Conservation (phyloP, 2,888 invertebrate species). For the Resseliella maxima region DNA sequence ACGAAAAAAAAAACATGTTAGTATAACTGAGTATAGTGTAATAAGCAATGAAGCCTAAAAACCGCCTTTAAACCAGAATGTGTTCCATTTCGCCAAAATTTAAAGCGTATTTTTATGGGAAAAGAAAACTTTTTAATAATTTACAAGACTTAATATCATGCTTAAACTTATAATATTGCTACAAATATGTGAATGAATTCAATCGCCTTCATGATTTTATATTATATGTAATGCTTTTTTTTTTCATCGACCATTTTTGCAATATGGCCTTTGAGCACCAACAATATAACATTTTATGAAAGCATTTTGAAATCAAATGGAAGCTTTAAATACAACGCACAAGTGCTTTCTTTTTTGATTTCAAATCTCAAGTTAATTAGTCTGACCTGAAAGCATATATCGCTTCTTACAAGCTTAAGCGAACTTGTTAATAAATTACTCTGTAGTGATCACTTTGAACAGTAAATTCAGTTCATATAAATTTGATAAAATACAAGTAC, state of each 20-base stretch:
- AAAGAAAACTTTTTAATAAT: no score
- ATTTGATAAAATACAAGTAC: background rate
- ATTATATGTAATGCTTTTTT: background rate
- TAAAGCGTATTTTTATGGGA: background rate
- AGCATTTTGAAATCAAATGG: background rate
- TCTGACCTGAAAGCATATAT: no score
- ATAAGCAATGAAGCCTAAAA: background rate
- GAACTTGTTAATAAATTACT: no score
- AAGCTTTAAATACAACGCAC: conserved; percentile 16
- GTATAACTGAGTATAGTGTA: background rate
- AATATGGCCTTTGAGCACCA: background rate
- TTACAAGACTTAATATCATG: no score
- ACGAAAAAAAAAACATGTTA: no score
- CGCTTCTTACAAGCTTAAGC: no score
- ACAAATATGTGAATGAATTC: no score
- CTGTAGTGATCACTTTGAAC: no score
- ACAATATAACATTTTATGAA: background rate
- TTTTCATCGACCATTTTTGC: background rate
- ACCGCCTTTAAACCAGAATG: background rate
- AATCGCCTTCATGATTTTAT: background rate
- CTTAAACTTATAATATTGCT: no score
- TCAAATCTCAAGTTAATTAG: no score
- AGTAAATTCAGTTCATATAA: no score
- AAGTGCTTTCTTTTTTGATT: conserved; percentile 30
- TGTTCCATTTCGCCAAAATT: background rate